phyloP scores from a whole-genome alignment of 64 coral and sea anemone species.

The Dendrophyllia cribrosa region DNA sequence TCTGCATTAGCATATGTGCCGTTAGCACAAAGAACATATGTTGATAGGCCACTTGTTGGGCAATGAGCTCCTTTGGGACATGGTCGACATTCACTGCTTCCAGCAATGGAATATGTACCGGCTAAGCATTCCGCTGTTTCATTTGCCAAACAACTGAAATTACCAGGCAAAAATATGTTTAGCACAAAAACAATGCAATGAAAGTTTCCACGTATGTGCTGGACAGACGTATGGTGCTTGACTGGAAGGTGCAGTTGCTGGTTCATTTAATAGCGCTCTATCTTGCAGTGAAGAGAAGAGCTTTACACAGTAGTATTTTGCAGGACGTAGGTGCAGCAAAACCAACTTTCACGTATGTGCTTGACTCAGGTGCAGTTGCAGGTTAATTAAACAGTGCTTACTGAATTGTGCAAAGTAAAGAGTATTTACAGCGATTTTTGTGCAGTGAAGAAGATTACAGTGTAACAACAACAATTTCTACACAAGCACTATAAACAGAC shows the following conservation, averaged over 20 bases:
- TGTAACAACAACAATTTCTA: not conserved
- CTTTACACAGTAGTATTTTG: too few relatives aligned
- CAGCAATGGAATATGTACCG: conserved; percentile 28
- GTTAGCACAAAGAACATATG: conserved; percentile 11
- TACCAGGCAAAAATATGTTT: not conserved
- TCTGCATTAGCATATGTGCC: conserved; percentile 27
- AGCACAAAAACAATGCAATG: too few relatives aligned
- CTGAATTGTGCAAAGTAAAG: too few relatives aligned
- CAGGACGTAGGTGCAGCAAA: too few relatives aligned
- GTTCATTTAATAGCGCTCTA: not conserved
- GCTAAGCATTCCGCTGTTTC: conserved; percentile 4
- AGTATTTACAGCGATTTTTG: too few relatives aligned
- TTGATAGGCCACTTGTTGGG: conserved; percentile 42
- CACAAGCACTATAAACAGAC: not conserved
- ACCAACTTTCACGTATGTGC: too few relatives aligned
- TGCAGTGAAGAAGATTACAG: too few relatives aligned
- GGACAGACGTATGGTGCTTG: conserved; percentile 3
- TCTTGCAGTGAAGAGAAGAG: too few relatives aligned
- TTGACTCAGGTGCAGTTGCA: too few relatives aligned
- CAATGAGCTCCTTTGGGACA: conserved; percentile 68
- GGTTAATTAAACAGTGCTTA: too few relatives aligned
- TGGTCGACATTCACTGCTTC: conserved; percentile 41
- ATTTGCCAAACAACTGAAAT: conserved; percentile 29
- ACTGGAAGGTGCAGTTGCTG: not conserved
- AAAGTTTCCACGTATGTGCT: not conserved